Conservation (phyloP, 2,888 invertebrate species). For the Muschampia plurimacula region DNA sequence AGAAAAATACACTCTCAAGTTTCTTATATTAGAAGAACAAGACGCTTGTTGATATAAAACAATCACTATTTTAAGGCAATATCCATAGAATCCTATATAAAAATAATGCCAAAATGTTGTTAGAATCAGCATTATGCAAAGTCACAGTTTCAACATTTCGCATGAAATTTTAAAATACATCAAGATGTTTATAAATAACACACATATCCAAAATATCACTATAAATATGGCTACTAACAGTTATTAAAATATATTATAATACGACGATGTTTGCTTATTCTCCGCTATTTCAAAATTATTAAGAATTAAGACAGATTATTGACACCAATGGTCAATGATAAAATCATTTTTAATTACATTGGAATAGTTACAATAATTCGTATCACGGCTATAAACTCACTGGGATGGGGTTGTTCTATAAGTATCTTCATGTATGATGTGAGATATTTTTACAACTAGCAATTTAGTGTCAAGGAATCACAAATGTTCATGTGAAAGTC, state of each 20-base stretch:
- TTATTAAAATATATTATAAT: constrained; percentile 29
- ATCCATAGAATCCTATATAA: constrained; percentile 26
- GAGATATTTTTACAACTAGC: not conserved
- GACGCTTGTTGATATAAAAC: constrained; percentile 47
- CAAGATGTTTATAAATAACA: constrained; percentile 31
- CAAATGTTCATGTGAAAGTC: not conserved
- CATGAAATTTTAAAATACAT: constrained; percentile 12
- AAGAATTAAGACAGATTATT: not conserved
- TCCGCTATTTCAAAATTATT: not conserved
- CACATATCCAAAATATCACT: constrained; percentile 37
- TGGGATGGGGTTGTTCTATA: constrained; percentile 7
- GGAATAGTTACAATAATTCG: not conserved
- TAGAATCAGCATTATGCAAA: not conserved
- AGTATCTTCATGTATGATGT: not conserved
- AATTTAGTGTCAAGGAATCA: not conserved
- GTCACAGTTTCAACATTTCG: not conserved
- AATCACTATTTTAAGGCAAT: constrained; percentile 33
- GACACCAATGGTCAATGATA: not conserved
- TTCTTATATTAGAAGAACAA: constrained; percentile 60
- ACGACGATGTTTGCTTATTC: not conserved
- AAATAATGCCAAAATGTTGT: constrained; percentile 20
- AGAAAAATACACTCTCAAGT: constrained; percentile 66
- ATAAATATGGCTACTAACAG: constrained; percentile 36
- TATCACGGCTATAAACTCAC: constrained; percentile 8
- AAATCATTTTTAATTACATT: not conserved